These are phyloP conservation scores for Cuculus canorus DNA, from an alignment of 2,797 vertebrate genomes.

Conservation along the genomic window DNA sequence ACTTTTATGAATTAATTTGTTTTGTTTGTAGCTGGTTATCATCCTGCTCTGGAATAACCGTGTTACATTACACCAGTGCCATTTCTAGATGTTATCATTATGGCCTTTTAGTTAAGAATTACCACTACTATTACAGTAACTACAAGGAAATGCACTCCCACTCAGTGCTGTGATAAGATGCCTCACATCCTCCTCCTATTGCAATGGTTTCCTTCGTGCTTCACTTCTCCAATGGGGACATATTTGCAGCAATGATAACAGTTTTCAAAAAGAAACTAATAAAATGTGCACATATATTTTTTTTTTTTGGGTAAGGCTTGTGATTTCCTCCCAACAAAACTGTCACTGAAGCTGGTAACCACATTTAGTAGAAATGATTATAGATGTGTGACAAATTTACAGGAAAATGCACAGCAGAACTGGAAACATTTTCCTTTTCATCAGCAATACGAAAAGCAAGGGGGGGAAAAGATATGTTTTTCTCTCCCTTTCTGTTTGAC, in stretches of 20 bases:
- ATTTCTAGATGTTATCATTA: conserved; percentile 24
- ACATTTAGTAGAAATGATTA: conserved; percentile 53
- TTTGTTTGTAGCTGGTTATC: conserved; percentile 19
- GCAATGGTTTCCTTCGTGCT: neutral
- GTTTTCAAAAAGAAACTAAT: conserved; percentile 44
- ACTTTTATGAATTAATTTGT: neutral
- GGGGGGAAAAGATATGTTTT: neutral
- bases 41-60: conserved; percentile 4
- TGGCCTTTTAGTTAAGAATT: conserved; percentile 38
- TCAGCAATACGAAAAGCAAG: conserved; percentile 39
- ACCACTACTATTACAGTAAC: neutral
- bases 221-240: neutral
- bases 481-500: conserved; percentile 10
- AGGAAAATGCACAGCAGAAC: conserved; percentile 40
- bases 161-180: conserved; percentile 31
- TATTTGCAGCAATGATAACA: neutral
- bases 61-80: neutral
- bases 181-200: conserved; percentile 15
- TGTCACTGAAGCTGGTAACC: conserved; percentile 37
- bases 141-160: conserved; percentile 39
- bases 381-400: conserved; percentile 54
- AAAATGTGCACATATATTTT: neutral
- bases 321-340: conserved; percentile 45
- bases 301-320: neutral
- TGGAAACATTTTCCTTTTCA: conserved; percentile 54